These are phyloP conservation scores for Clarias gariepinus DNA, from an alignment of 2,113 vertebrate genomes.

Conservation along the genomic window DNA sequence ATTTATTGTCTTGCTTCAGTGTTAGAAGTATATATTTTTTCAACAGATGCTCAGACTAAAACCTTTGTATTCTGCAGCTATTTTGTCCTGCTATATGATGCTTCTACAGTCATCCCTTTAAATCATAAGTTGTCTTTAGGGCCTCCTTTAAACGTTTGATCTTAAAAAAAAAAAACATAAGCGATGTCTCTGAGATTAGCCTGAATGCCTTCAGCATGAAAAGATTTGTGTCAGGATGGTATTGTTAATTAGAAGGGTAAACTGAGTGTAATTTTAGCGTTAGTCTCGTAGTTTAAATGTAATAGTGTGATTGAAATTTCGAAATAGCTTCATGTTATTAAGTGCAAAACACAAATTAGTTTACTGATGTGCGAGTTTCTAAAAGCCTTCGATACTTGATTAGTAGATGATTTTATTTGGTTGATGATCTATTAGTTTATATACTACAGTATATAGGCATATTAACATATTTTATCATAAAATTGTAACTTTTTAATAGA, in stretches of 20 bases:
- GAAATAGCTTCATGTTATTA: background rate
- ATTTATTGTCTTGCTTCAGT: background rate
- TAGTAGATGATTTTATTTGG: background rate
- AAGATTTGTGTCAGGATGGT: slow-evolving; percentile 44
- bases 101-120: slow-evolving; percentile 55
- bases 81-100: slow-evolving; percentile 61
- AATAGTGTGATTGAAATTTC: slow-evolving; percentile 15
- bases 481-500: background rate
- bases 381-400: background rate
- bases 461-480: background rate
- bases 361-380: slow-evolving; percentile 12
- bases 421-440: background rate
- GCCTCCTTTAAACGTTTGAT: slow-evolving; percentile 72
- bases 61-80: slow-evolving; percentile 71
- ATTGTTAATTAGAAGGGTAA: slow-evolving; percentile 23
- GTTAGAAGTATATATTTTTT: background rate
- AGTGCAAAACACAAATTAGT: slow-evolving; percentile 51
- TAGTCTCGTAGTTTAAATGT: slow-evolving; percentile 29
- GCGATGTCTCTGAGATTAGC: slow-evolving; percentile 72
- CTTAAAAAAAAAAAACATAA: slow-evolving; percentile 64
- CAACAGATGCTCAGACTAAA: slow-evolving; percentile 47
- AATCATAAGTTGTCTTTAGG: slow-evolving; percentile 58
- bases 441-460: too few species aligned
- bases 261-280: slow-evolving; percentile 31
- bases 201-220: slow-evolving; percentile 73